A percentile compares a stretch with the other conserved stretches of the same genome.
phyloP scores from a whole-genome alignment of 2,888 invertebrate genomes.

The Eristalis intricaria region DNA sequence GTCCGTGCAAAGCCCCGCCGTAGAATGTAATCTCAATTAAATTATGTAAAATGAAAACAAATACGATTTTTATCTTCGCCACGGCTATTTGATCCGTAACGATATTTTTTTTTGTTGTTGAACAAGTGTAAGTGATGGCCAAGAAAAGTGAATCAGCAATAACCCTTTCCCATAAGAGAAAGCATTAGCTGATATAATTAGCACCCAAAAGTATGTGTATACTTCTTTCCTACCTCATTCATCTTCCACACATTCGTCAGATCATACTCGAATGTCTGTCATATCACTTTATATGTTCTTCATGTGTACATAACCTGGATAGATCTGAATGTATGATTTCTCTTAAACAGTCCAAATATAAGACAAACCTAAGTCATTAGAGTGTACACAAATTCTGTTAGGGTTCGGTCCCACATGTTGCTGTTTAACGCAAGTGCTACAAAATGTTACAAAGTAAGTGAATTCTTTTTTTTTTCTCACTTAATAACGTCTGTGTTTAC shows the following conservation, averaged over 20 bases:
- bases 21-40: neutral
- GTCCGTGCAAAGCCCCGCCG: neutral
- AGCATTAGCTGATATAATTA: slow-evolving; percentile 47
- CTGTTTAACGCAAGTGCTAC: neutral
- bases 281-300: neutral
- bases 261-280: slow-evolving; percentile 7
- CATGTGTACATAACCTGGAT: slow-evolving; percentile 11
- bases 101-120: neutral
- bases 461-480: neutral
- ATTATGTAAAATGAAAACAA: neutral
- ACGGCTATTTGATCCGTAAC: neutral
- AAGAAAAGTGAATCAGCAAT: neutral
- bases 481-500: neutral
- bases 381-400: neutral
- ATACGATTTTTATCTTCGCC: neutral
- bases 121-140: neutral
- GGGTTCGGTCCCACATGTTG: neutral
- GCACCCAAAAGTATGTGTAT: slow-evolving; percentile 21
- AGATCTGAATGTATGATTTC: slow-evolving; percentile 17
- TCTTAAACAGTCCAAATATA: slow-evolving; percentile 7
- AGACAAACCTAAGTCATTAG: neutral
- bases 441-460: neutral
- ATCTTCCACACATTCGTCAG: slow-evolving; percentile 4
- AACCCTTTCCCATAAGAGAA: slow-evolving; percentile 42
- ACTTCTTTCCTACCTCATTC: neutral